These are phyloP conservation scores for Squalus acanthias DNA, from an alignment of 2,797 vertebrate species.

Conservation along the genomic window DNA sequence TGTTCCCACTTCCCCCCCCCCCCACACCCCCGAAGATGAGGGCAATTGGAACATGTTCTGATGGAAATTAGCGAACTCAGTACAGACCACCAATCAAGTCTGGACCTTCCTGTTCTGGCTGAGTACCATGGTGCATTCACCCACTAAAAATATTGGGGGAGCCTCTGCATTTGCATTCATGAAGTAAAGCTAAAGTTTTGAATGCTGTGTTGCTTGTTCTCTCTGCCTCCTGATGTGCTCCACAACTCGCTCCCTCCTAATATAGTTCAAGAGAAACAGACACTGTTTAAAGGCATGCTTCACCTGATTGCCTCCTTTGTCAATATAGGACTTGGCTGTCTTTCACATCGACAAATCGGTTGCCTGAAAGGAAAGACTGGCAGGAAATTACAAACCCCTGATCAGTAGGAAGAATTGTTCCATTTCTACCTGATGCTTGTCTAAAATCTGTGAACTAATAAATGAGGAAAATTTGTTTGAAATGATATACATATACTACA, in stretches of 20 bases:
- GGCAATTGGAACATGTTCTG: background rate
- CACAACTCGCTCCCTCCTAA: background rate
- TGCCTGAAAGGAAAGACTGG: background rate
- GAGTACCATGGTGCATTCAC: background rate
- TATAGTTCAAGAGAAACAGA: background rate
- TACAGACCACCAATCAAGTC: background rate
- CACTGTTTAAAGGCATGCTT: background rate
- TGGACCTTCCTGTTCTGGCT: background rate
- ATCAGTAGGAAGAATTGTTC: background rate
- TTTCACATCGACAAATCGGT: background rate
- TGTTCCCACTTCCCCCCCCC: no score
- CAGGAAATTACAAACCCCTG: slow-evolving; percentile 1
- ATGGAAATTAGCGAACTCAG: background rate
- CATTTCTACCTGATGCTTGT: background rate
- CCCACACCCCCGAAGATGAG: background rate
- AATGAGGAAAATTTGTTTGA: background rate
- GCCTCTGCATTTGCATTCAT: background rate
- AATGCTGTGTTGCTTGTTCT: background rate
- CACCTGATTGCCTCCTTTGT: background rate
- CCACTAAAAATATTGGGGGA: background rate
- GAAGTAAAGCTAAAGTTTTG: background rate
- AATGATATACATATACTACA: background rate
- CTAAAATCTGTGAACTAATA: background rate
- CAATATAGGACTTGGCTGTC: background rate
- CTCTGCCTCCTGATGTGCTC: background rate